Percentiles rank a stretch among this genome's conserved stretches.
Evolutionary conservation across 2,113 vertebrate species (phyloP).

Genomic region (Periophthalmus modestus): DNA sequence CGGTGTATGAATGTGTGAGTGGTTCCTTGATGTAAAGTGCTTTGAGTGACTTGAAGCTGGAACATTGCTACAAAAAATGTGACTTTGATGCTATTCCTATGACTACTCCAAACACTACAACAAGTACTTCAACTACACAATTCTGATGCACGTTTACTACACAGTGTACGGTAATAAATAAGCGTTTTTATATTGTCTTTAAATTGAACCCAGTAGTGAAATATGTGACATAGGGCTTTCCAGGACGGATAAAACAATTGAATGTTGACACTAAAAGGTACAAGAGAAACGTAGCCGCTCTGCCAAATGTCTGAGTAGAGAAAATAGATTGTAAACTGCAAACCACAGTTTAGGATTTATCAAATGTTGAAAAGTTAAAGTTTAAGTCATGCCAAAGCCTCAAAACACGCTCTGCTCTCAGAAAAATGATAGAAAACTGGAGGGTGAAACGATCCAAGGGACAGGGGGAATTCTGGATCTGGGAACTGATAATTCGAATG

Average conservation of each 20-base stretch:
- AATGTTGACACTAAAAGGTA: conserved; percentile 36
- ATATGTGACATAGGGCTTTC: conserved; percentile 46
- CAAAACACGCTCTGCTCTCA: background rate
- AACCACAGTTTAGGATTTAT: conserved; percentile 24
- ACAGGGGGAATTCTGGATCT: background rate
- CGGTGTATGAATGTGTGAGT: no score
- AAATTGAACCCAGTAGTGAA: conserved; percentile 26
- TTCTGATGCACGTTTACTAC: conserved; percentile 36
- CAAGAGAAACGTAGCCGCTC: conserved; percentile 35
- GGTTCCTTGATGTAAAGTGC: no score
- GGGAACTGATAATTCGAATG: no score
- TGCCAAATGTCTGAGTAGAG: conserved; percentile 41
- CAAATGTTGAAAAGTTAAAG: conserved; percentile 15
- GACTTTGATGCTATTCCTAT: no score
- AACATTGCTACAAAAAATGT: no score
- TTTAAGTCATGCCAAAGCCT: background rate
- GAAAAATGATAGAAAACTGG: background rate
- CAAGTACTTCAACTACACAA: background rate
- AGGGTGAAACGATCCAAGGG: background rate
- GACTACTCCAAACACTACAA: conserved; percentile 1
- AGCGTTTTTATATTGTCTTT: conserved; percentile 41
- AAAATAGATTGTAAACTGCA: conserved; percentile 51
- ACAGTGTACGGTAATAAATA: conserved; percentile 48
- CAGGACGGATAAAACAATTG: conserved; percentile 40
- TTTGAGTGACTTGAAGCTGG: no score